Evolutionary conservation across 2,888 invertebrate species (phyloP).

Genomic region (Pharmacophagus antenor): DNA sequence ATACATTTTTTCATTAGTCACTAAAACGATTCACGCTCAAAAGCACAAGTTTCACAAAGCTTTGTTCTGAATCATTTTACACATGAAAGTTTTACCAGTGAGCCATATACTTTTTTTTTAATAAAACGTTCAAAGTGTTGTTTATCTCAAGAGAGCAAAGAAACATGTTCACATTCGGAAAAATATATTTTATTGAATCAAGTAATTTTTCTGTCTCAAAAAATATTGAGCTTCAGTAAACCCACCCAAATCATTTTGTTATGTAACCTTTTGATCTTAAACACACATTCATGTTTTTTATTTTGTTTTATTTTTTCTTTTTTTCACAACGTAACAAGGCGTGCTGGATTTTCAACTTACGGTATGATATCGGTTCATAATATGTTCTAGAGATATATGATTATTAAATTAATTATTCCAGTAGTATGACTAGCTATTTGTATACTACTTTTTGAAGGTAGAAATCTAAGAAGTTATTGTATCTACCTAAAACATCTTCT

Average conservation of each 20-base stretch:
- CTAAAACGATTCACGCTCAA: conserved; percentile 15
- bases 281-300: not conserved
- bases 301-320: not conserved
- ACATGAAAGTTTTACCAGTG: conserved; percentile 14
- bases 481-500: no score
- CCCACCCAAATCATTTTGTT: not conserved
- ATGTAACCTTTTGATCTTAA: not conserved
- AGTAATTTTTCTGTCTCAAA: not conserved
- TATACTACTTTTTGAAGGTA: no score
- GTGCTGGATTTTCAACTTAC: not conserved
- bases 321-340: not conserved
- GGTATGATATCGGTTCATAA: not conserved
- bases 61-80: conserved; percentile 25
- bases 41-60: conserved; percentile 25
- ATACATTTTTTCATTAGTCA: conserved; percentile 17
- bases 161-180: not conserved
- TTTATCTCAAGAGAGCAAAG: conserved; percentile 9
- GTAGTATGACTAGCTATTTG: no score
- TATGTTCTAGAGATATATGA: no score
- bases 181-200: conserved; percentile 5
- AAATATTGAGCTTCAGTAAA: not conserved
- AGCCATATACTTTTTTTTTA: conserved; percentile 20
- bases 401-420: no score
- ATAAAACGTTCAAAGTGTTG: conserved; percentile 23
- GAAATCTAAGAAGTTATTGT: no score